Evolutionary conservation across 2,888 invertebrate species (phyloP).

Genomic region (Hirtodrosophila duncani): DNA sequence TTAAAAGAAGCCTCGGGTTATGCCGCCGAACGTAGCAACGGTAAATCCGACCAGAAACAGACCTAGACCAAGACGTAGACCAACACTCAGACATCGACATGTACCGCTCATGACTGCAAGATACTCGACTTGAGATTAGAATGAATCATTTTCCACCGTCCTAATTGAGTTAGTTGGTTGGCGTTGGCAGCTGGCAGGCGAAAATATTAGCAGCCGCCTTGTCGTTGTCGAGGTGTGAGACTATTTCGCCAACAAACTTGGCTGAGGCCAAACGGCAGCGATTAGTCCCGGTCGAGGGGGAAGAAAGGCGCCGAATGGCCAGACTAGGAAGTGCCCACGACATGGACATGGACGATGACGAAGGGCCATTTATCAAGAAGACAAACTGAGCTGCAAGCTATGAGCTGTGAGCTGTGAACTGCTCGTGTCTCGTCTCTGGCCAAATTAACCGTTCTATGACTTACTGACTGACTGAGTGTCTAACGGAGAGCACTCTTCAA

Average conservation of each 20-base stretch:
- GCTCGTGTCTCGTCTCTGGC: slow-evolving; percentile 59
- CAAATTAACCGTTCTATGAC: slow-evolving; percentile 53
- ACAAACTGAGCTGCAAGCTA: too few species aligned
- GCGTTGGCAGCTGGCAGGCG: slow-evolving; percentile 41
- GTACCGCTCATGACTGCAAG: slow-evolving; percentile 68
- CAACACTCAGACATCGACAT: too few species aligned
- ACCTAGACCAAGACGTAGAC: slow-evolving; percentile 12
- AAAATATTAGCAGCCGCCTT: slow-evolving; percentile 61
- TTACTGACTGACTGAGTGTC: slow-evolving; percentile 27
- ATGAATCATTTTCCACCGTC: slow-evolving; percentile 69
- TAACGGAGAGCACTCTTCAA: too few species aligned
- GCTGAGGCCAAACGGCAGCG: slow-evolving; percentile 46
- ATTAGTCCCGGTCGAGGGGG: slow-evolving; percentile 50
- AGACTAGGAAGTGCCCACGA: slow-evolving; percentile 27
- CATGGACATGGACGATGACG: slow-evolving; percentile 1
- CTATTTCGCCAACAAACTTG: slow-evolving; percentile 55
- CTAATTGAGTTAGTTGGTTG: slow-evolving; percentile 61
- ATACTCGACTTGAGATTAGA: slow-evolving; percentile 69
- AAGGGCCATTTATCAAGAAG: slow-evolving; percentile 9
- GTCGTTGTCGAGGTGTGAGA: slow-evolving; percentile 55
- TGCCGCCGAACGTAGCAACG: slow-evolving; percentile 52
- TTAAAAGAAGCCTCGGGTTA: slow-evolving; percentile 48
- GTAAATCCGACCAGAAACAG: slow-evolving; percentile 40
- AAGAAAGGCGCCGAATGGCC: neutral
- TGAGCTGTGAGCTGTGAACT: too few species aligned